Base-by-base conservation (phyloP, 2,888 invertebrate genomes). In the Prenolepis imparis region DNA sequence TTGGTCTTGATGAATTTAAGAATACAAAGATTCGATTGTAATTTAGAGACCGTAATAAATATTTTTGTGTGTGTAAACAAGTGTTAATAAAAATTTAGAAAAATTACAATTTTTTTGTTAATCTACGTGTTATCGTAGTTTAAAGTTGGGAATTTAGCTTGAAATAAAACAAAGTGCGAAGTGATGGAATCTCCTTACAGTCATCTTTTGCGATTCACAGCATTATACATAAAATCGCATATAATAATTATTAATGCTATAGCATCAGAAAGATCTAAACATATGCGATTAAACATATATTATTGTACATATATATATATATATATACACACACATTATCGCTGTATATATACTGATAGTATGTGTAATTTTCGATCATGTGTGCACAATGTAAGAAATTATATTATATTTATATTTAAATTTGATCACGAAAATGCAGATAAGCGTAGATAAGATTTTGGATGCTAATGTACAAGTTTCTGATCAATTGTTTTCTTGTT, bases 1-100 rank as follows among this genome's bases (percentile, higher is more conserved):
- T 48, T 6, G 8, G 6, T n/a, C n/a, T 8, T n/a, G n/a, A 52
- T 18, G 6, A 52, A 8, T 52, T n/a, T 52, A 52, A 52, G n/a
- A 52, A 52, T n/a, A n/a, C n/a, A 0, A 44, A 44, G 4, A 44
- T 3, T 52, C n/a, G 32, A 48, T 70, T 70, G n/a, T n/a, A 32
- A 89, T 83, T 83, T 93, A 36, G 21, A n/a, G 39, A 4, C 32
- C 52, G 28, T 32, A 44, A 1, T 28, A 8, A 55, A 55, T 39
- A 9, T 18, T 64, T 64, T 39, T 11, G 39, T 9, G 12, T 11
- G 21, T n/a, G 28, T 6, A 28, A 52, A 63, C 8, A 11, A 44
- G 3, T 36, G n/a, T 66, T 9, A 39, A 64, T n/a, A 9, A 18
- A 48, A 41, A 41, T 55, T 11, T 11, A 21, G 2, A 18, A 41